These are phyloP conservation scores for Clarias platycephalus DNA, from an alignment of 2,797 vertebrate genomes.

Conservation along the genomic window DNA sequence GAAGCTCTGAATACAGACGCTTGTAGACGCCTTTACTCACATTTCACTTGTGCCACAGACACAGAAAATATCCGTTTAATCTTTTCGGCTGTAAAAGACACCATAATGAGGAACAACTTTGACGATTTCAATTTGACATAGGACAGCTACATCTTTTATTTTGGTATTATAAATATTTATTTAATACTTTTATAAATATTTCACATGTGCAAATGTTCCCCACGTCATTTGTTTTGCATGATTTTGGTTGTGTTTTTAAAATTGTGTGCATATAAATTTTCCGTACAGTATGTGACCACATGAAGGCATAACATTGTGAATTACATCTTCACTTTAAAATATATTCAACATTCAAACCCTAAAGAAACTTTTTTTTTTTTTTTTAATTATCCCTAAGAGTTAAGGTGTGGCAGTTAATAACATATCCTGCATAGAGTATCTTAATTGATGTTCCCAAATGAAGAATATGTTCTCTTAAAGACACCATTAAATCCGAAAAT, in stretches of 20 bases:
- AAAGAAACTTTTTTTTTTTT: neutral
- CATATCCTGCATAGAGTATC: neutral
- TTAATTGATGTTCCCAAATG: no score
- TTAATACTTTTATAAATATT: neutral
- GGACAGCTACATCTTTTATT: neutral
- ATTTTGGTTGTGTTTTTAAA: neutral
- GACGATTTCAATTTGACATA: conserved; percentile 71
- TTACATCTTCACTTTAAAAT: neutral
- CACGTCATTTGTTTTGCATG: neutral
- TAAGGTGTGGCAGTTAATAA: neutral
- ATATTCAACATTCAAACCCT: neutral
- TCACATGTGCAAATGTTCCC: neutral
- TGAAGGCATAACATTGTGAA: neutral
- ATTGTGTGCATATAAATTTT: neutral
- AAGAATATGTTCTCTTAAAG: neutral
- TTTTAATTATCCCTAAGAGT: neutral
- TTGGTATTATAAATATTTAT: neutral
- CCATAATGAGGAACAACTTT: conserved; percentile 76
- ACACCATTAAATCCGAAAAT: neutral
- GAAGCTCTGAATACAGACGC: conserved; percentile 72
- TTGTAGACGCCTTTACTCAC: conserved; percentile 76
- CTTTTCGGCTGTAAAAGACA: conserved; percentile 83
- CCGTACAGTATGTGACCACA: neutral
- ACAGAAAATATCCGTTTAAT: conserved; percentile 83
- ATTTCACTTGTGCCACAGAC: conserved; percentile 88